Evolutionary conservation across 2,888 invertebrate species (phyloP).

Genomic region (Volucella bombylans): DNA sequence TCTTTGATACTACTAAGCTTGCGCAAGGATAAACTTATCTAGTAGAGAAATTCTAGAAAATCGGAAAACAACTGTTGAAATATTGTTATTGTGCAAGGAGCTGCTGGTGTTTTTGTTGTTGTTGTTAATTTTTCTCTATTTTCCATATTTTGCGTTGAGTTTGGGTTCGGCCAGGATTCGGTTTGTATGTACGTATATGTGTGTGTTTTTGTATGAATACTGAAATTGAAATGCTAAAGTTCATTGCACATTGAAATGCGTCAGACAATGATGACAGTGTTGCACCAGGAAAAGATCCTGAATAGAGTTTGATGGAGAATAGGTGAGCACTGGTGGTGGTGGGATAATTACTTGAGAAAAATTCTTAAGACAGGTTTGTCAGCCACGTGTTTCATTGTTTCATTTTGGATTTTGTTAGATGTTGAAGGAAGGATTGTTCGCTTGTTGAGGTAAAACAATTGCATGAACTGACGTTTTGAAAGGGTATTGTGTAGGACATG

Average conservation of each 20-base stretch:
- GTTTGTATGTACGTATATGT: not conserved
- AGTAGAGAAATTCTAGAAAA: not conserved
- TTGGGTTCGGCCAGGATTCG: too few species aligned
- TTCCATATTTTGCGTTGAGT: not conserved
- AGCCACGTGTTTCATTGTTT: not conserved
- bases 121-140: slow-evolving; percentile 19
- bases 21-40: slow-evolving; percentile 22
- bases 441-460: too few species aligned
- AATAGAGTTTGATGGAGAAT: not conserved
- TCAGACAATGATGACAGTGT: slow-evolving; percentile 50
- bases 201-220: slow-evolving; percentile 27
- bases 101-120: too few species aligned
- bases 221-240: slow-evolving; percentile 68
- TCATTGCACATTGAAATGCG: slow-evolving; percentile 71
- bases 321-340: not conserved
- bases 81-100: slow-evolving; percentile 50
- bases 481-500: too few species aligned
- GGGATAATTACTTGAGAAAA: slow-evolving; percentile 20
- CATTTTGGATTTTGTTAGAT: not conserved
- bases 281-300: slow-evolving; percentile 62
- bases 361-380: not conserved
- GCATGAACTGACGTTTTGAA: too few species aligned
- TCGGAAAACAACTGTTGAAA: slow-evolving; percentile 68
- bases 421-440: too few species aligned
- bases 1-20: slow-evolving; percentile 12